Percentiles rank a stretch among this genome's conserved stretches.
These are phyloP conservation scores for Harmothoe impar DNA, from an alignment of 2,888 invertebrate genomes.

Conservation along the genomic window DNA sequence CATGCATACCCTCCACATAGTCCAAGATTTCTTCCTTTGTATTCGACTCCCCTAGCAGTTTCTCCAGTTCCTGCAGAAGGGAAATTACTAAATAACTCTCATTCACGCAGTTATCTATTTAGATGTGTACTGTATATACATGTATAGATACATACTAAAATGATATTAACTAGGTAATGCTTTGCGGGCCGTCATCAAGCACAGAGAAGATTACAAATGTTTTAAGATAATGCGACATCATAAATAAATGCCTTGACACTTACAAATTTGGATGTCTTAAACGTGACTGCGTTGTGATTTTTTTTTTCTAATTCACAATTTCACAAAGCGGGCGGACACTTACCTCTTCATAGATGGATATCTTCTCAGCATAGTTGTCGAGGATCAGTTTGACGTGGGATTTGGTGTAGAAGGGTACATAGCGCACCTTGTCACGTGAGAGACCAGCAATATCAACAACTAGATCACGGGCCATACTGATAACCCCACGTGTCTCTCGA, in stretches of 20 bases:
- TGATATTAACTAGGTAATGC: too few species aligned
- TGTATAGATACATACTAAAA: too few species aligned
- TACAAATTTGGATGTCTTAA: too few species aligned
- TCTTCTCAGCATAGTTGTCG: constrained; percentile 42
- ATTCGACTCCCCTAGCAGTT: not conserved
- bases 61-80: not conserved
- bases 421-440: not conserved
- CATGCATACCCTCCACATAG: constrained; percentile 36
- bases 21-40: not conserved
- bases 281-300: too few species aligned
- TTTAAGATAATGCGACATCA: too few species aligned
- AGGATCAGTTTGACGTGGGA: constrained; percentile 6
- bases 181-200: too few species aligned
- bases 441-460: constrained; percentile 18
- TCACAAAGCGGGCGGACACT: not conserved
- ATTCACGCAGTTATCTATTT: too few species aligned
- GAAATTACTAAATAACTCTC: too few species aligned
- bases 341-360: constrained; percentile 28
- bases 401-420: constrained; percentile 58
- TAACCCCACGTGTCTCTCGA: not conserved
- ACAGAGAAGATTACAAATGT: too few species aligned
- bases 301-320: too few species aligned
- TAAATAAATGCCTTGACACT: too few species aligned
- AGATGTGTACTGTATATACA: too few species aligned
- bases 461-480: not conserved